phyloP scores from a whole-genome alignment of 2,888 invertebrate genomes.

The Steinernema scapterisci region DNA sequence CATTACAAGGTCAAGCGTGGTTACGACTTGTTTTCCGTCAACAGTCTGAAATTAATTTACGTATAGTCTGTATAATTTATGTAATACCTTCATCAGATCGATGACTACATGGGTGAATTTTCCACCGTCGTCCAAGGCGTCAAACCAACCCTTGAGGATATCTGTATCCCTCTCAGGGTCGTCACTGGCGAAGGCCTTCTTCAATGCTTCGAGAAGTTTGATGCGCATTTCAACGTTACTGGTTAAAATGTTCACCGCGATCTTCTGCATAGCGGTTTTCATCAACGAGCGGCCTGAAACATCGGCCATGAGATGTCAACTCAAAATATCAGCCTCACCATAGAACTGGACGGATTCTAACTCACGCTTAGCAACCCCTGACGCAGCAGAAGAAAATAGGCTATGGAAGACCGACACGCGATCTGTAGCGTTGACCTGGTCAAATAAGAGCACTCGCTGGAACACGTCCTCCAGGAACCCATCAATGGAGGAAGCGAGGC shows the following conservation, averaged over 20 bases:
- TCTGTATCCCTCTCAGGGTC: not conserved
- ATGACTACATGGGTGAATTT: too few species aligned
- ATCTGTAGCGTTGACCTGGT: not conserved
- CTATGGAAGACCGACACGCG: not conserved
- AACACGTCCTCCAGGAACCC: too few species aligned
- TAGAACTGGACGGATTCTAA: not conserved
- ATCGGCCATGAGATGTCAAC: not conserved
- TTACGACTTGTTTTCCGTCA: not conserved
- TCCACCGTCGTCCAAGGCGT: not conserved
- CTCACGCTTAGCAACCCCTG: not conserved
- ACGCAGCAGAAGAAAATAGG: not conserved
- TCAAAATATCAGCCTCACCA: not conserved
- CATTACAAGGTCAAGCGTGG: not conserved
- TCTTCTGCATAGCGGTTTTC: slow-evolving; percentile 1
- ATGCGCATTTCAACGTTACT: not conserved
- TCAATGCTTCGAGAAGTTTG: not conserved
- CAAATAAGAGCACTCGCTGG: too few species aligned
- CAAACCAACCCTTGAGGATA: not conserved
- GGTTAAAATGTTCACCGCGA: not conserved
- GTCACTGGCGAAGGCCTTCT: not conserved
- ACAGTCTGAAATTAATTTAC: too few species aligned
- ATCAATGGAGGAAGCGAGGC: too few species aligned
- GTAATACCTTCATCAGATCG: too few species aligned
- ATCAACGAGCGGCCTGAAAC: not conserved
- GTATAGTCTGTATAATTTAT: too few species aligned